These are phyloP conservation scores for Tetragonula carbonaria DNA, from an alignment of 2,888 invertebrate species.

Conservation along the genomic window DNA sequence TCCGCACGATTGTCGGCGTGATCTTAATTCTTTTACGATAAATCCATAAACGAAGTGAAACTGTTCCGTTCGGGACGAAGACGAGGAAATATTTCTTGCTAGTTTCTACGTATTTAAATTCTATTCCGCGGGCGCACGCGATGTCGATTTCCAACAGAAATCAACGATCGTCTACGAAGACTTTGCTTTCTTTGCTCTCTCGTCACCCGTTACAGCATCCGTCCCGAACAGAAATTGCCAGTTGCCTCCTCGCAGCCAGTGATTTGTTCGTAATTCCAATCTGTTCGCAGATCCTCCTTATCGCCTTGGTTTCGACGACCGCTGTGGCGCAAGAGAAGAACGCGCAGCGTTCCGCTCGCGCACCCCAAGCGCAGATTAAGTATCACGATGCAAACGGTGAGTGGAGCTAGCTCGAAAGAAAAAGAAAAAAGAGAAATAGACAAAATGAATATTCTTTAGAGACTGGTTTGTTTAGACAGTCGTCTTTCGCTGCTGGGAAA, in stretches of 20 bases:
- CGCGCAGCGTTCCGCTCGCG: slow-evolving; percentile 62
- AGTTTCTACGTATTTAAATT: slow-evolving; percentile 17
- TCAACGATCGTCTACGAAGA: slow-evolving; percentile 10
- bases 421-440: not conserved
- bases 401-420: slow-evolving; percentile 13
- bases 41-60: slow-evolving; percentile 28
- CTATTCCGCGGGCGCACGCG: slow-evolving; percentile 23
- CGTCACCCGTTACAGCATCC: slow-evolving; percentile 48
- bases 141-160: slow-evolving; percentile 10
- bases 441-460: not conserved
- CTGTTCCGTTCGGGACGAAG: not conserved
- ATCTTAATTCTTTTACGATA: slow-evolving; percentile 28
- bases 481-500: not conserved
- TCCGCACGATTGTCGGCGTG: not conserved
- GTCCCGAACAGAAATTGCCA: not conserved
- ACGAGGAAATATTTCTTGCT: slow-evolving; percentile 24
- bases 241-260: slow-evolving; percentile 18
- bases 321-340: slow-evolving; percentile 64
- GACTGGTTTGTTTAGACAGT: not conserved
- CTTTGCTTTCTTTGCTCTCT: slow-evolving; percentile 50
- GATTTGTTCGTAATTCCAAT: slow-evolving; percentile 25
- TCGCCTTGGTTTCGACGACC: slow-evolving; percentile 68
- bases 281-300: slow-evolving; percentile 70
- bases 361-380: slow-evolving; percentile 75
- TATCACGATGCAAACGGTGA: slow-evolving; percentile 79